These are phyloP conservation scores for Drosophila peninsularis DNA, from an alignment of 2,888 invertebrate genomes.

Conservation along the genomic window DNA sequence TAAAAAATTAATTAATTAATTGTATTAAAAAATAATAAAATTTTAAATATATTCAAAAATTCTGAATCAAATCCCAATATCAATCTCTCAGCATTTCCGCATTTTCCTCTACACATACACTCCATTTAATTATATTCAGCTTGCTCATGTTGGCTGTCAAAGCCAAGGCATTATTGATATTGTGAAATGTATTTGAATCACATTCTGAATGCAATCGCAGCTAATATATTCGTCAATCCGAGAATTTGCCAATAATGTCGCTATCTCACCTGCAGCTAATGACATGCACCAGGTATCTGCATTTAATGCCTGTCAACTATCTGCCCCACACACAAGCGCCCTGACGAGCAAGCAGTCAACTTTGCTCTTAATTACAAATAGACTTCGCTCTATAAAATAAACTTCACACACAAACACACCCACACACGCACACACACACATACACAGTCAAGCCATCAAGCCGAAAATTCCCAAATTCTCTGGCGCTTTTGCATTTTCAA, in stretches of 20 bases:
- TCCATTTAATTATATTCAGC: neutral
- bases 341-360: conserved; percentile 23
- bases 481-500: conserved; percentile 36
- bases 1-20: too few species aligned
- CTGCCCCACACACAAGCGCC: neutral
- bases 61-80: neutral
- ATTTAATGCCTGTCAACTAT: conserved; percentile 34
- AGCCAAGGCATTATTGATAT: neutral
- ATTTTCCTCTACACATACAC: neutral
- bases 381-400: conserved; percentile 3
- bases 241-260: conserved; percentile 7
- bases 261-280: conserved; percentile 7
- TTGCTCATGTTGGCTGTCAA: neutral
- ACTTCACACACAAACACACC: conserved; percentile 2
- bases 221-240: conserved; percentile 5
- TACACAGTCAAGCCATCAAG: neutral
- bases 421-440: conserved; percentile 4
- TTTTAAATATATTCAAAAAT: neutral
- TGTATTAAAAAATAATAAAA: too few species aligned
- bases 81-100: neutral
- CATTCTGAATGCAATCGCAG: neutral
- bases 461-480: conserved; percentile 24
- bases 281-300: conserved; percentile 32
- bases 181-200: neutral
- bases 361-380: conserved; percentile 50